Base-by-base conservation (phyloP, 2,797 vertebrate genomes). In the Lutjanus campechanus region DNA sequence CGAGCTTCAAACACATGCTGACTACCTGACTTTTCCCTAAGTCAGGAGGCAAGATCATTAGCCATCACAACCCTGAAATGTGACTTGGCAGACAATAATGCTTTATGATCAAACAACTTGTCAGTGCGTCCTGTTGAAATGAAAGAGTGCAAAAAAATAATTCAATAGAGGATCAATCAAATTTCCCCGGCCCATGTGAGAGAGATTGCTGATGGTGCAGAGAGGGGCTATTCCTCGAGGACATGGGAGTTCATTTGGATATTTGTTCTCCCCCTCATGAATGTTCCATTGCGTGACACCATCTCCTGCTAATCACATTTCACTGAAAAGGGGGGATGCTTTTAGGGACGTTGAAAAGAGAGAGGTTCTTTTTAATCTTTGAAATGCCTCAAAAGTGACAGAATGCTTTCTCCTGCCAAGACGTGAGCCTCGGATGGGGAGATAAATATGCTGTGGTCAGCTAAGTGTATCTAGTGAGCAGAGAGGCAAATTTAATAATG, bases 401-500 rank as follows among this genome's bases (percentile, higher is more conserved):
- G 97, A 98, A 98, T 97, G 97, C 97, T 98, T 97, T 99, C 97
- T 97, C 97, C 97, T 98, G 98, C 98, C 98, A 99, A 99, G 97
- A 97, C 97, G 96, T 97, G 96, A 97, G 96, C 96, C 97, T 97
- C 96, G 96, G 97, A 97, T 97, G 97, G 97, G 97, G 96, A 95
- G 98, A 97, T 97, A 98, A 99, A 99, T 98, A 97, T 99, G 98
- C 98, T 99, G 97, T 98, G 98, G 98, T 99, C 98, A 99, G 98
- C 98, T 99, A 98, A 98, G 97, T 98, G 97, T 98, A 98, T 98
- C 98, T 98, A 97, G 96, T 97, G 96, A 98, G 97, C 96, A 96
- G 97, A 97, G 98, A 98, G 97, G 98, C 97, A 98, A 98, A 99
- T 99, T 99, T 99, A 99, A 99, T 99, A 99, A 99, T 99, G 97